These are phyloP conservation scores for Scophthalmus maximus DNA, from an alignment of 2,113 vertebrate genomes.

Conservation along the genomic window DNA sequence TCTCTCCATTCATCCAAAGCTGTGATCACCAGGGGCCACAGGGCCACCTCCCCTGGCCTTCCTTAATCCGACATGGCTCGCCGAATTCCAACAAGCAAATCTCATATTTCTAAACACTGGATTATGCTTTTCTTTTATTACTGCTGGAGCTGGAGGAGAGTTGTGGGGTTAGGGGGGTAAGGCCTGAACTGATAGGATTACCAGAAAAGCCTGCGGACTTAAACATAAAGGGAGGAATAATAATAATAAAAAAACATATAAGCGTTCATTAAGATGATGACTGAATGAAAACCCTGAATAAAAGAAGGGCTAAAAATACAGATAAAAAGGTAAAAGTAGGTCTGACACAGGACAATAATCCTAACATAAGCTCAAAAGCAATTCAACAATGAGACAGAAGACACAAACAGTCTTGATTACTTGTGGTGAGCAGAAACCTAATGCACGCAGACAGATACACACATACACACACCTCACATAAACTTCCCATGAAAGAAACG, in stretches of 20 bases:
- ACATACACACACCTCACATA: constrained; percentile 17
- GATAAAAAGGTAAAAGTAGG: constrained; percentile 68
- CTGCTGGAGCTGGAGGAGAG: constrained; percentile 74
- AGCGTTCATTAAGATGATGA: constrained; percentile 72
- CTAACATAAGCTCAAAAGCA: constrained; percentile 65
- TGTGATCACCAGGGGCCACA: constrained; percentile 34
- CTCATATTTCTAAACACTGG: constrained; percentile 91
- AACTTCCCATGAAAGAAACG: constrained; percentile 38
- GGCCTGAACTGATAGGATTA: constrained; percentile 85
- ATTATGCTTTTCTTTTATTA: constrained; percentile 93
- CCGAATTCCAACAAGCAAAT: constrained; percentile 88
- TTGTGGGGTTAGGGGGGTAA: constrained; percentile 53
- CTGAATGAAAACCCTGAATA: constrained; percentile 49
- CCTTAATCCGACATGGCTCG: constrained; percentile 83
- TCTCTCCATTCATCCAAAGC: constrained; percentile 20
- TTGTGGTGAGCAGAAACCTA: constrained; percentile 35
- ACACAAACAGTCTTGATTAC: constrained; percentile 43
- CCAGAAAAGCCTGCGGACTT: constrained; percentile 82
- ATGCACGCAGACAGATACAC: background rate
- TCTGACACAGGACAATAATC: constrained; percentile 69
- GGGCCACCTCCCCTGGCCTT: constrained; percentile 38
- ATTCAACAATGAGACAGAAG: constrained; percentile 51
- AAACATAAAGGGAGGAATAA: constrained; percentile 80
- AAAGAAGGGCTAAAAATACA: constrained; percentile 62
- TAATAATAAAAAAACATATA: constrained; percentile 49